Evolutionary conservation across 2,113 vertebrate genomes (phyloP).

Genomic region (Poicephalus gulielmi): DNA sequence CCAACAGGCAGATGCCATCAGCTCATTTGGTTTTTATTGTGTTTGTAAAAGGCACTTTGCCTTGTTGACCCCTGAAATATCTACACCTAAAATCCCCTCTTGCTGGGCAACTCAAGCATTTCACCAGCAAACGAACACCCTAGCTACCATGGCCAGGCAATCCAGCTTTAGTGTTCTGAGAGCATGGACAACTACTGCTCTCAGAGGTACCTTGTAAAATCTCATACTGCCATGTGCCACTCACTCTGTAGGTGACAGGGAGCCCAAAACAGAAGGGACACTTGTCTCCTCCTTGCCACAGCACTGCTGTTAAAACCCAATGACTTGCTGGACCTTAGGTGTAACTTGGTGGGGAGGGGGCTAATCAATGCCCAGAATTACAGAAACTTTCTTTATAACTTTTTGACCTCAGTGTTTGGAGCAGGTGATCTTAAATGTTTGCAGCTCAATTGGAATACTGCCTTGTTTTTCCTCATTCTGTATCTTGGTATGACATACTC

Average conservation of each 20-base stretch:
- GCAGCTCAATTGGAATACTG: not conserved
- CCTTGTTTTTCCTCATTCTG: not conserved
- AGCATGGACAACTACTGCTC: not conserved
- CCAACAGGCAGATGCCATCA: constrained; percentile 10
- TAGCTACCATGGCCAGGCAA: not conserved
- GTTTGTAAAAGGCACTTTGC: constrained; percentile 42
- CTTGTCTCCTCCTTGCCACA: not conserved
- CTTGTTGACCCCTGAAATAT: constrained; percentile 32
- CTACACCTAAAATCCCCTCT: not conserved
- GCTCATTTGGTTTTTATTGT: constrained; percentile 12
- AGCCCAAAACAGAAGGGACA: not conserved
- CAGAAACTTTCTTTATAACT: not conserved
- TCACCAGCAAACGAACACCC: not conserved
- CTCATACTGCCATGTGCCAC: rapidly evolving
- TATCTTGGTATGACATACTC: not conserved
- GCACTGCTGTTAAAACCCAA: not conserved
- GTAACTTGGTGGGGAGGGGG: not conserved
- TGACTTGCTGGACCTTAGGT: not conserved
- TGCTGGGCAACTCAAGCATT: not conserved
- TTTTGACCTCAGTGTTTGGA: not conserved
- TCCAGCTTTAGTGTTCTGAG: not conserved
- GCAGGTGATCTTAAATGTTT: not conserved
- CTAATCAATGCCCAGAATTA: not conserved
- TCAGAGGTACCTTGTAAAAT: not conserved
- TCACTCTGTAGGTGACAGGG: not conserved